Conservation (phyloP, 30 jellyfish, hydroid and myxozoan genomes). For the Aurelia aurita complex sp. Pacific region DNA sequence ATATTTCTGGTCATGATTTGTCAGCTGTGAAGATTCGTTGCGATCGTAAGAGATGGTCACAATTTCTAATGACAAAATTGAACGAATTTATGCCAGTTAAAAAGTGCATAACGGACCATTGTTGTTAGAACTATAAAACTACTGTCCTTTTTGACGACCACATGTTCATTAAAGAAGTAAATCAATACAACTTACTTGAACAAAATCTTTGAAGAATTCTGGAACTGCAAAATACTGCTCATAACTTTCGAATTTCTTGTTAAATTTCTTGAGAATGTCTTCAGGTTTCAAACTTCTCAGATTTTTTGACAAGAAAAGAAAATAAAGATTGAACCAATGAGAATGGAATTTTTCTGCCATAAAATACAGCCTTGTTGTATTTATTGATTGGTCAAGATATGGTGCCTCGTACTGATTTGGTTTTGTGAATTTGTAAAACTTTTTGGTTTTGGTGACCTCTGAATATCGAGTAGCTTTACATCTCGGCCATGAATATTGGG, state of each 20-base stretch:
- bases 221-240: conserved; percentile 49
- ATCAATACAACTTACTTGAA: conserved; percentile 3
- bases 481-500: not conserved
- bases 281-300: conserved; percentile 8
- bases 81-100: too few species aligned
- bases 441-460: not conserved
- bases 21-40: too few species aligned
- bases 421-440: conserved; percentile 28
- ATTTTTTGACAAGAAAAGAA: conserved; percentile 22
- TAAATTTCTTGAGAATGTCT: not conserved
- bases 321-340: conserved; percentile 83
- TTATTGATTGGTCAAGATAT: conserved; percentile 57
- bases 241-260: conserved; percentile 18
- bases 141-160: not conserved
- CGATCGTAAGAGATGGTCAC: too few species aligned
- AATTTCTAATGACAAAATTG: too few species aligned
- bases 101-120: too few species aligned
- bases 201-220: conserved; percentile 16
- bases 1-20: too few species aligned
- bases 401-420: conserved; percentile 45
- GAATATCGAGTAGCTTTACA: conserved; percentile 12
- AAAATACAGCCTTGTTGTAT: conserved; percentile 12
- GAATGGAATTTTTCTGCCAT: conserved; percentile 67
- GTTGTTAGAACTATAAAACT: too few species aligned
- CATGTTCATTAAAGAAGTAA: not conserved